Conservation (phyloP, 2,797 vertebrate species). For the Platalea minor region DNA sequence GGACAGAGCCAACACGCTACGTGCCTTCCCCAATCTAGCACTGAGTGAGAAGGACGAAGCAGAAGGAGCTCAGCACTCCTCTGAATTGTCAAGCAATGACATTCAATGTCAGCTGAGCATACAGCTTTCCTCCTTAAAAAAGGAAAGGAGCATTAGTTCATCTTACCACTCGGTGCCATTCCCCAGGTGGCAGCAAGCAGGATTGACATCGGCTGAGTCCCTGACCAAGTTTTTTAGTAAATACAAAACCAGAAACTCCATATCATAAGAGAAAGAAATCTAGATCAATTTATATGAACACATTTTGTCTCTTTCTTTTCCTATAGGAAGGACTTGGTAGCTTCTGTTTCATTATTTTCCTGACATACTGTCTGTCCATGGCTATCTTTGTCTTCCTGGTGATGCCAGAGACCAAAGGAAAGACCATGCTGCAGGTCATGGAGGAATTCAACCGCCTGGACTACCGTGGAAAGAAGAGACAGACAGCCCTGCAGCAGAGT, state of each 20-base stretch:
- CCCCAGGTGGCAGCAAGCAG: background rate
- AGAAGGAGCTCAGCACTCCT: background rate
- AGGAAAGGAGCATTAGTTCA: background rate
- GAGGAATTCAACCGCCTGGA: slow-evolving; percentile 66
- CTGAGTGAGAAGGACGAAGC: background rate
- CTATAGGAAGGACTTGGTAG: slow-evolving; percentile 74
- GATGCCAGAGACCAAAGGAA: slow-evolving; percentile 72
- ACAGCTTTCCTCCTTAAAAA: background rate
- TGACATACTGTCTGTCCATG: slow-evolving; percentile 32
- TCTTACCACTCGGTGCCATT: background rate
- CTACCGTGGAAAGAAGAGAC: slow-evolving; percentile 7
- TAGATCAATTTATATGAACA: background rate
- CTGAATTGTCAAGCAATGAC: background rate
- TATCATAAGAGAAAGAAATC: background rate
- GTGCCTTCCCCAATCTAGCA: background rate
- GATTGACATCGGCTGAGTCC: background rate
- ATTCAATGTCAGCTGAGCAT: background rate
- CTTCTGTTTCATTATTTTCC: slow-evolving; percentile 75
- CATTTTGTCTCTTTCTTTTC: background rate
- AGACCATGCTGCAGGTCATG: slow-evolving; percentile 65
- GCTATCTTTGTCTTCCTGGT: slow-evolving; percentile 52
- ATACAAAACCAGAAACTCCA: background rate
- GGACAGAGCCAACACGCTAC: fast-evolving
- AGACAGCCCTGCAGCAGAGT: background rate
- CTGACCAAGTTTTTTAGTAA: background rate